phyloP scores from a whole-genome alignment of 2,797 vertebrate genomes.

The Lates japonicus region DNA sequence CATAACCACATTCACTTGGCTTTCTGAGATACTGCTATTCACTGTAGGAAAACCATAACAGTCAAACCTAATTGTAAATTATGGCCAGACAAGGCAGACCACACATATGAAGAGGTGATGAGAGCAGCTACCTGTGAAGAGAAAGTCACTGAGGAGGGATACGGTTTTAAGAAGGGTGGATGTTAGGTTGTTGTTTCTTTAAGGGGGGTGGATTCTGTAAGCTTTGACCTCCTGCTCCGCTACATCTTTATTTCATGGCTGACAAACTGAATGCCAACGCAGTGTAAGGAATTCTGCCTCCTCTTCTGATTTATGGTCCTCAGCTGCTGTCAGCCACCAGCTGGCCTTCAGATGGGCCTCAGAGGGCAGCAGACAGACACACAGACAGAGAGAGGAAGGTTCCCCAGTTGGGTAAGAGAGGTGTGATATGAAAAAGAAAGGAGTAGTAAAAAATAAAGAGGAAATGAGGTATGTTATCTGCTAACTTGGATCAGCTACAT shows the following conservation, averaged over 20 bases:
- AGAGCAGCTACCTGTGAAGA: conserved; percentile 75
- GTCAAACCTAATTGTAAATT: conserved; percentile 58
- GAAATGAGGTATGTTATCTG: background rate
- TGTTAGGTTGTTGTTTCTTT: conserved; percentile 55
- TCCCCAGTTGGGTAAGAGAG: conserved; percentile 24
- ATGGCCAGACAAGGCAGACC: conserved; percentile 57
- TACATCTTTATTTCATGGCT: conserved; percentile 97
- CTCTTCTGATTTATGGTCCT: conserved; percentile 92
- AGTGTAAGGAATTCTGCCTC: conserved; percentile 88
- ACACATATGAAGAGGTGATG: conserved; percentile 72
- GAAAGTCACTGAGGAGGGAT: conserved; percentile 54
- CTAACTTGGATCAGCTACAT: background rate
- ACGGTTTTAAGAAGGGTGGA: conserved; percentile 45
- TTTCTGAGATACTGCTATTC: conserved; percentile 6
- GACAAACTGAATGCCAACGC: conserved; percentile 92
- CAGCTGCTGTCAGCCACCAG: conserved; percentile 92
- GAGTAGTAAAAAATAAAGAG: background rate
- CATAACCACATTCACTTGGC: background rate
- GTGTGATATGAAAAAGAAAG: background rate
- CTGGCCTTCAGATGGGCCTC: conserved; percentile 84
- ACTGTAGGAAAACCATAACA: conserved; percentile 27
- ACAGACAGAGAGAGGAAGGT: conserved; percentile 39
- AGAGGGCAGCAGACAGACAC: conserved; percentile 49
- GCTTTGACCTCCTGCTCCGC: conserved; percentile 91
- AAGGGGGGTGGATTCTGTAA: conserved; percentile 33